Evolutionary conservation across 2,888 invertebrate species (phyloP).

Genomic region (Isotomurus palustris): DNA sequence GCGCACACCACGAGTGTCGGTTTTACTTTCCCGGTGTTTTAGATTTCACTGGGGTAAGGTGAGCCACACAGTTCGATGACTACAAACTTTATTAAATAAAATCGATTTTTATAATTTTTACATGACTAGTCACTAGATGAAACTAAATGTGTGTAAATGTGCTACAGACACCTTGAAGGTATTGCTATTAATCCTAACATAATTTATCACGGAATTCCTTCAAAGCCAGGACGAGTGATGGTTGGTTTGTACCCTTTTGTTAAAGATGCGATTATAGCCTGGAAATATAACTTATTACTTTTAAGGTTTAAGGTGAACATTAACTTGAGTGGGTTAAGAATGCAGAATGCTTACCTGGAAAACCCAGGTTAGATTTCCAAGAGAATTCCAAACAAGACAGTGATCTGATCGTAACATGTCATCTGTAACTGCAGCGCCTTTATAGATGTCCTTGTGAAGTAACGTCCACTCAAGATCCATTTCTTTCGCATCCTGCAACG

Average conservation of each 20-base stretch:
- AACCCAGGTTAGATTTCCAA: constrained; percentile 31
- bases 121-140: no score
- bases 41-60: no score
- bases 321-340: neutral
- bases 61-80: no score
- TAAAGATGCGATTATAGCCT: constrained; percentile 25
- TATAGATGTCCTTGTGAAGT: constrained; percentile 24
- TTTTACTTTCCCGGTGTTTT: no score
- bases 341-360: constrained; percentile 22
- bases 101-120: no score
- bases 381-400: constrained; percentile 24
- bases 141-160: no score
- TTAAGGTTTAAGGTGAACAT: neutral
- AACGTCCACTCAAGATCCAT: constrained; percentile 35
- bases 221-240: constrained; percentile 24
- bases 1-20: no score
- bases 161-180: no score
- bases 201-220: no score
- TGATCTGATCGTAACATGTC: constrained; percentile 22
- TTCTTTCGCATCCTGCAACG: constrained; percentile 27
- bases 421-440: constrained; percentile 16
- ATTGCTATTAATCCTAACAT: no score
- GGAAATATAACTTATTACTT: neutral
- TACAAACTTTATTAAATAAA: no score
- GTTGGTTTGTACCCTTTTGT: constrained; percentile 18